Base-by-base conservation (phyloP, 2,113 vertebrate species). In the Struthidea cinerea region DNA sequence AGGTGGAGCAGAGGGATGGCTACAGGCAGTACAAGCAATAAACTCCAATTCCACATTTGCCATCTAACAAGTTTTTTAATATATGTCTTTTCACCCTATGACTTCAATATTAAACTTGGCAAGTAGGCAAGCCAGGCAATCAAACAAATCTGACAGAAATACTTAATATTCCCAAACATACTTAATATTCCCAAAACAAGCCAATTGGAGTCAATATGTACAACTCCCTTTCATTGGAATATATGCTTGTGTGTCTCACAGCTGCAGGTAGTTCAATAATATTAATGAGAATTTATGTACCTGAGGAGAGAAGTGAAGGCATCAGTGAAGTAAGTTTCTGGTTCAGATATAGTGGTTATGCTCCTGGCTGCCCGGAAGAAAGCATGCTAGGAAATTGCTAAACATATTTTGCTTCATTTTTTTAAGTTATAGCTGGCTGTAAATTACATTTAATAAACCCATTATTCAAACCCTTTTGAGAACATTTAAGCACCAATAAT, bases 371-470 rank as follows among this genome's bases (percentile, higher is more conserved):
- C 46, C 74, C 50, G 2, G 1, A 94, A 92, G 92, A 94, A 87
- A 56, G 94, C 69, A 86, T 6, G 61, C 79, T 84, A 50, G 57
- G 56, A 95, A 92, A 91, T 78, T 49, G 77, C 82, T 94, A 88
- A 95, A 89, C 41, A 85, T 59, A 92, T 77, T 95, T 96, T 95
- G 47, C 57, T 76, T 91, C 68, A 84, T 92, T 95, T 94, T 65
- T 97, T 94, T 88, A 97, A 97, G 88, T 97, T 96, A 95, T 61
- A 95, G 60, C 93, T 91, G 75, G 87, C 44, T 93, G 87, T 94
- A 97, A 96, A 96, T 96, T 89, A 93, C 90, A 67, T 95, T 95
- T 96, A 96, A 95, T 96, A 97, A 97, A 93, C 50, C 46, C 50
- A 75, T 93, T 95, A 49, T 92, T 95, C 86, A 94, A 96, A 95